phyloP scores from a whole-genome alignment of 2,797 vertebrate genomes.

The Rallus crepitans region DNA sequence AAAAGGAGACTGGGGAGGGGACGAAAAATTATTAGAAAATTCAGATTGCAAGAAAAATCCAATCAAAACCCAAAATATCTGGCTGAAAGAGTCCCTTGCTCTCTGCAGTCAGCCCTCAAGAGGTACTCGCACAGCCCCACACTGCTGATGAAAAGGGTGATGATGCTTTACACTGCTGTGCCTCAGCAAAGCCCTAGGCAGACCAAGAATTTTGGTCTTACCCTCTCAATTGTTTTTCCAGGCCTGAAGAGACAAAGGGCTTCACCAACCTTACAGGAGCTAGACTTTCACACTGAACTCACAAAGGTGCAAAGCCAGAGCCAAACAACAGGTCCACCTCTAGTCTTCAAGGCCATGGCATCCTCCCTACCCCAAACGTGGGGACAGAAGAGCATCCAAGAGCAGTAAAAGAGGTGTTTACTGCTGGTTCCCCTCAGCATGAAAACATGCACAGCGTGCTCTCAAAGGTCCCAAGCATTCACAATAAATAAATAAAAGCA shows the following conservation, averaged over 20 bases:
- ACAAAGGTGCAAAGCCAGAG: neutral
- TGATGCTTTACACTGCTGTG: neutral
- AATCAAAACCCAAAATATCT: neutral
- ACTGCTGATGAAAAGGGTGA: neutral
- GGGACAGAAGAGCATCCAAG: neutral
- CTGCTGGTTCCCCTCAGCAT: neutral
- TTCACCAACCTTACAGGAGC: neutral
- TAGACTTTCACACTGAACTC: neutral
- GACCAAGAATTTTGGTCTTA: neutral
- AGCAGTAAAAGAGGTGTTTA: neutral
- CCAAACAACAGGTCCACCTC: neutral
- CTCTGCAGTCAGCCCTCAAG: neutral
- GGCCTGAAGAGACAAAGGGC: neutral
- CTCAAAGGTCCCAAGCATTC: neutral
- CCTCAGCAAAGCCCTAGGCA: neutral
- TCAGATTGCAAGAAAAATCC: neutral
- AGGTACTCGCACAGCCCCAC: neutral
- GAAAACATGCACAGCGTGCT: neutral
- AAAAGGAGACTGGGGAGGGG: neutral
- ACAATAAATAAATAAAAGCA: neutral
- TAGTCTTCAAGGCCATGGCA: neutral
- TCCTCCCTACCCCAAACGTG: neutral
- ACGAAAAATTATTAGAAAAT: neutral
- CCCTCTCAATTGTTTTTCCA: neutral
- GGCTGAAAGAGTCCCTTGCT: neutral